Evolutionary conservation across 2,113 vertebrate genomes (phyloP).

Genomic region (Plecotus auritus): DNA sequence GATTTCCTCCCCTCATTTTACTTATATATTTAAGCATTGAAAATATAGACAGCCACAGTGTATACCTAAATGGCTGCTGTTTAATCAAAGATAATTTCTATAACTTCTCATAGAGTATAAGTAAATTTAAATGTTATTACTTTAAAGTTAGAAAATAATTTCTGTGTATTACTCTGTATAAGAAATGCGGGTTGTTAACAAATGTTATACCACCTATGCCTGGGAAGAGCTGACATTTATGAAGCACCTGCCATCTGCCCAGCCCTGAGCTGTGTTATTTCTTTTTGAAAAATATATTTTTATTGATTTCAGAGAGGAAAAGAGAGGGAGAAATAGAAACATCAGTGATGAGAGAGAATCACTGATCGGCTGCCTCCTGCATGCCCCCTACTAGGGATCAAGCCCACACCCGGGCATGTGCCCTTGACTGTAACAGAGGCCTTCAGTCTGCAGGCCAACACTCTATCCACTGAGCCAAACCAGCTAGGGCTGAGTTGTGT

Average conservation of each 20-base stretch:
- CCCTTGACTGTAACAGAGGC: too few species aligned
- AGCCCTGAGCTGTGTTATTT: not conserved
- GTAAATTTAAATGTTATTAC: not conserved
- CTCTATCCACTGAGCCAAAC: too few species aligned
- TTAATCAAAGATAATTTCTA: not conserved
- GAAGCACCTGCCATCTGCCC: not conserved
- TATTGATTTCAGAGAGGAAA: too few species aligned
- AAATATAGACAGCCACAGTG: not conserved
- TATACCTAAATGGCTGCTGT: not conserved
- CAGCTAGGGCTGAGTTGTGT: not conserved
- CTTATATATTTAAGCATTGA: not conserved
- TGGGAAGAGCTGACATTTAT: not conserved
- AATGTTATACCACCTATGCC: not conserved
- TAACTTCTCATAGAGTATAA: not conserved
- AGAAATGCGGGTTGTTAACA: not conserved
- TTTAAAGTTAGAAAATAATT: constrained; percentile 27
- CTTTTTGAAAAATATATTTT: not conserved
- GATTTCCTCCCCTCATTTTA: not conserved
- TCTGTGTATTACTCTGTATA: not conserved
- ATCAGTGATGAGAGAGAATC: too few species aligned
- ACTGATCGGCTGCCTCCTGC: too few species aligned
- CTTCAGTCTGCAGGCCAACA: too few species aligned
- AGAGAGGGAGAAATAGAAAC: too few species aligned
- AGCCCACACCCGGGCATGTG: too few species aligned
- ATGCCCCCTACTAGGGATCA: too few species aligned